Conservation (phyloP, 2,113 vertebrate genomes). For the Hyaena hyaena region DNA sequence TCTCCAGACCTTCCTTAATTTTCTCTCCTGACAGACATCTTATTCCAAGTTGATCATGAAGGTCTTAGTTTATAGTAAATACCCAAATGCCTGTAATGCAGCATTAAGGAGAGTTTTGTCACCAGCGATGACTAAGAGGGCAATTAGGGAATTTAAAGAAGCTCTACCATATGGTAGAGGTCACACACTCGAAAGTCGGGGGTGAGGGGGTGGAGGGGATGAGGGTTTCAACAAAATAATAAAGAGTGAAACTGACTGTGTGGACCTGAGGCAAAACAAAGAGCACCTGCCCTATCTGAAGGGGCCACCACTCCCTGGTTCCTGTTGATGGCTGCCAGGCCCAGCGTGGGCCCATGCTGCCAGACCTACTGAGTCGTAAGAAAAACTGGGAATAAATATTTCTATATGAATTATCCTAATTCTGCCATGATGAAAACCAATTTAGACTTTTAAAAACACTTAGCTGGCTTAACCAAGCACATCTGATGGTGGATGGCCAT, state of each 20-base stretch:
- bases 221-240: background rate
- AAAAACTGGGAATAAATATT: background rate
- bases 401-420: background rate
- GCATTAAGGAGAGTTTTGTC: background rate
- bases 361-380: background rate
- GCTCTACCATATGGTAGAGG: background rate
- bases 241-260: background rate
- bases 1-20: background rate
- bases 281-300: background rate
- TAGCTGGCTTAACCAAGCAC: background rate
- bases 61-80: background rate
- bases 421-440: conserved; percentile 1
- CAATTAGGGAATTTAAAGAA: background rate
- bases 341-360: background rate
- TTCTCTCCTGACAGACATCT: background rate
- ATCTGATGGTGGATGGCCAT: background rate
- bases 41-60: background rate
- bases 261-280: background rate
- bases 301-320: rapidly evolving
- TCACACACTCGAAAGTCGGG: background rate
- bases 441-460: background rate
- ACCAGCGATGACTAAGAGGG: background rate
- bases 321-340: background rate
- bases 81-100: background rate
- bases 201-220: background rate